Percentiles rank a stretch among this genome's conserved stretches.
phyloP scores from a whole-genome alignment of 2,113 vertebrate species.

The Pseudonaja textilis region DNA sequence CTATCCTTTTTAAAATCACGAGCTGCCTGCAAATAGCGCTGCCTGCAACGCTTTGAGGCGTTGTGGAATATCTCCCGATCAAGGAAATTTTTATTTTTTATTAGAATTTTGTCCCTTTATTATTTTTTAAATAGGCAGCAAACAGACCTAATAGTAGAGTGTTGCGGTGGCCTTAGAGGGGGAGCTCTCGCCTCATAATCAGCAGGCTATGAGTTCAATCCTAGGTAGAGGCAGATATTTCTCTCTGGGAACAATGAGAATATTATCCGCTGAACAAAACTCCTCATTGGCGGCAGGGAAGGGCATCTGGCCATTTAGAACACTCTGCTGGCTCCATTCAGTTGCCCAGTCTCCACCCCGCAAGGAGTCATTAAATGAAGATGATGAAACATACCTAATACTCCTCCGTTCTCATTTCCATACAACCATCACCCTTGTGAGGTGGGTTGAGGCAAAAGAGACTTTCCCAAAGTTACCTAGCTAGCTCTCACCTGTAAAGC shows the following conservation, averaged over 20 bases:
- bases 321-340: no score
- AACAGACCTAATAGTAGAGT: background rate
- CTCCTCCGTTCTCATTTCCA: background rate
- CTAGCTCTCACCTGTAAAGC: background rate
- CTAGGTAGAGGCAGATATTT: no score
- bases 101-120: background rate
- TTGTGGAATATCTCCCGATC: background rate
- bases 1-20: no score
- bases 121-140: background rate
- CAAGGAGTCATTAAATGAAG: no score
- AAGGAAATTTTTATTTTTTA: background rate
- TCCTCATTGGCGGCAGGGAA: no score
- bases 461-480: background rate
- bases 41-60: background rate
- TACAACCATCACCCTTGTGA: background rate
- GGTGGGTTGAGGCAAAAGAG: background rate
- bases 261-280: no score
- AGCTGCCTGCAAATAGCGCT: background rate
- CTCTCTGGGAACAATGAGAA: no score
- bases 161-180: no score
- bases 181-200: no score
- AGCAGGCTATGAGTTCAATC: no score
- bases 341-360: no score
- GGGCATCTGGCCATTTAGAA: no score
- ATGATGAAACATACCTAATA: background rate